Evolutionary conservation across 1,140 invertebrate genomes (phyloP), one percentile per base, ranked within the genome.

Genomic region (Planococcus citri): DNA sequence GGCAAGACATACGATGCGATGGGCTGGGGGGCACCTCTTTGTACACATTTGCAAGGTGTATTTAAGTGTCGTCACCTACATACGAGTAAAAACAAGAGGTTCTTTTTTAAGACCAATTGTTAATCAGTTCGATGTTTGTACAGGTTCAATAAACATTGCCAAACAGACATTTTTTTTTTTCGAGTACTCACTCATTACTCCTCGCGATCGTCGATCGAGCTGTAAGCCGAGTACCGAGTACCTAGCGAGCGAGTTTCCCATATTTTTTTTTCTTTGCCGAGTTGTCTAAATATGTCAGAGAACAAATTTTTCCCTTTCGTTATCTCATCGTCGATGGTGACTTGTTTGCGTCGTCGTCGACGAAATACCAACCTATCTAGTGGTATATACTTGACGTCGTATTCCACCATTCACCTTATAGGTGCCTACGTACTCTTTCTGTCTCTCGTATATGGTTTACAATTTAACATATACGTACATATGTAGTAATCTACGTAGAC

Each of bases 41-140:
- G 17, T 51, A 51, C 41, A 51, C 41, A 51, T 51, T 64, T 24
- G 60, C 60, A 64, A 64, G 25, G 25, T 25, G 60, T 27, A 64
- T 64, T 64, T 24, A 64, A 64, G 25, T 64, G 60, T 64, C 60
- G 60, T 64, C 60, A 64, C 60, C 60, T 24, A 24, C 10, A 64
- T 64, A n/a, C n/a, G n/a, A n/a, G n/a, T n/a, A 25, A 64, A 64
- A 64, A 64, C 60, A 64, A 64, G 60, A 64, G 60, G 60, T 64
- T 64, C 60, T 64, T 64, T 27, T 24, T 64, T 25, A 64, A 64
- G 60, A 64, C 60, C 60, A 64, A 64, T 64, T 64, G 60, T 64
- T 64, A 64, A 64, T 64, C 60, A 64, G 60, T 64, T 64, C 25
- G 21, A 24, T 64, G 60, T 64, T 64, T 64, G 60, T 64, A 17